phyloP scores from a whole-genome alignment of 2,797 vertebrate genomes.

The Sparidentex hasta region DNA sequence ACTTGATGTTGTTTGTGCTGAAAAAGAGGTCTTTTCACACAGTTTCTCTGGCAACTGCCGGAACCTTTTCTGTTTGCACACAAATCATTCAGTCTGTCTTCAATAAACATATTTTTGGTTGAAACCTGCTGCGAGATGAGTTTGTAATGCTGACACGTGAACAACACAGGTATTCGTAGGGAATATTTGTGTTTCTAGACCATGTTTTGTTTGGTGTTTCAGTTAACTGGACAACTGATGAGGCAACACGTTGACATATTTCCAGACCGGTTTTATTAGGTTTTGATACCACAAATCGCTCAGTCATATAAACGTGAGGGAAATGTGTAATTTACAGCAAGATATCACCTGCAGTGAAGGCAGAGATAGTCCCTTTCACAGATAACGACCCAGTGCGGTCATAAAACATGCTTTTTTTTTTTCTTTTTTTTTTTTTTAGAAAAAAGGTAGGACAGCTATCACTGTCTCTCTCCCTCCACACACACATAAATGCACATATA shows the following conservation, averaged over 20 bases:
- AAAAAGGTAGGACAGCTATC: conserved; percentile 24
- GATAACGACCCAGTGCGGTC: conserved; percentile 17
- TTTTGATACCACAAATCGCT: neutral
- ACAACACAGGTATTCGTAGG: neutral
- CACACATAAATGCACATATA: conserved; percentile 10
- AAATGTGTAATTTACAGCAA: conserved; percentile 1
- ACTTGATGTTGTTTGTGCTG: conserved; percentile 7
- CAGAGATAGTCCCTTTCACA: neutral
- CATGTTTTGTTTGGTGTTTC: neutral
- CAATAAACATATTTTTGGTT: neutral
- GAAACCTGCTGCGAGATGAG: neutral
- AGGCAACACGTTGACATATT: neutral
- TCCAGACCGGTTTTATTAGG: neutral
- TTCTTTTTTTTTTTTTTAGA: conserved; percentile 9
- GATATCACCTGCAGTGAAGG: neutral
- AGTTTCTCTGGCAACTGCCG: conserved; percentile 11
- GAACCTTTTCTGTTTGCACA: neutral
- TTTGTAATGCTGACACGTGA: neutral
- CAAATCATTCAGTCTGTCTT: conserved; percentile 4
- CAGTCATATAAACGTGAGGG: neutral
- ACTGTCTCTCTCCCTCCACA: neutral
- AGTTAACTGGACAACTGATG: neutral
- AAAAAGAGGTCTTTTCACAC: conserved; percentile 9
- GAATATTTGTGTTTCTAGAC: neutral
- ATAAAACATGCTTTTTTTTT: conserved; percentile 30